phyloP scores from a whole-genome alignment of 2,797 vertebrate genomes.

The Antrozous pallidus region DNA sequence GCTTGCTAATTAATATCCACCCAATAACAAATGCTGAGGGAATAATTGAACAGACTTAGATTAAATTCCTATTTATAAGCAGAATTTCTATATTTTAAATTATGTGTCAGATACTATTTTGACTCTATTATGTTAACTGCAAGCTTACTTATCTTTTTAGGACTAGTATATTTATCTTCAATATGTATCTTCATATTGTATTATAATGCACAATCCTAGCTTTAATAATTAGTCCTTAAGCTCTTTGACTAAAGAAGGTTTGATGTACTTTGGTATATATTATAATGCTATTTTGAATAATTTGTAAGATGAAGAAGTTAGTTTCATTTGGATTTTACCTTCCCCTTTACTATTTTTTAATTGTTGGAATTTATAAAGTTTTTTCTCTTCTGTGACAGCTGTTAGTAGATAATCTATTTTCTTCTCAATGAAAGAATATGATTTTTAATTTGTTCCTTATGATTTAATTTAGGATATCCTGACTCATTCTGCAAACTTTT shows the following conservation, averaged over 20 bases:
- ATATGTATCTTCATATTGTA: background rate
- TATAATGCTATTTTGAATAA: conserved; percentile 31
- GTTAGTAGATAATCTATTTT: background rate
- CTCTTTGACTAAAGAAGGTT: background rate
- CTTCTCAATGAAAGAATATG: background rate
- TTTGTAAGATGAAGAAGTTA: background rate
- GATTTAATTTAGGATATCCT: background rate
- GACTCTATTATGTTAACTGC: background rate
- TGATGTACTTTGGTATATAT: background rate
- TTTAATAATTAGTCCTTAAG: background rate
- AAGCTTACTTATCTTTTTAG: background rate
- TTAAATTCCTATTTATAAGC: background rate
- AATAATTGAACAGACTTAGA: background rate
- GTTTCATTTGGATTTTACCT: background rate
- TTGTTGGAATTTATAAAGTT: background rate
- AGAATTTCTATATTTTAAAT: background rate
- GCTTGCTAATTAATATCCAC: background rate
- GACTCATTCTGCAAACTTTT: conserved; percentile 25
- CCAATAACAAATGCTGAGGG: background rate
- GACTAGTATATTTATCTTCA: background rate
- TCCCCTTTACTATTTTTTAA: background rate
- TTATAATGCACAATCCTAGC: background rate
- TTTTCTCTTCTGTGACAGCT: background rate
- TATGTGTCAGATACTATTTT: background rate
- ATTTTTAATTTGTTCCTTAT: background rate